Evolutionary conservation across 1,140 invertebrate genomes (phyloP).

Genomic region (Hyphantria cunea): DNA sequence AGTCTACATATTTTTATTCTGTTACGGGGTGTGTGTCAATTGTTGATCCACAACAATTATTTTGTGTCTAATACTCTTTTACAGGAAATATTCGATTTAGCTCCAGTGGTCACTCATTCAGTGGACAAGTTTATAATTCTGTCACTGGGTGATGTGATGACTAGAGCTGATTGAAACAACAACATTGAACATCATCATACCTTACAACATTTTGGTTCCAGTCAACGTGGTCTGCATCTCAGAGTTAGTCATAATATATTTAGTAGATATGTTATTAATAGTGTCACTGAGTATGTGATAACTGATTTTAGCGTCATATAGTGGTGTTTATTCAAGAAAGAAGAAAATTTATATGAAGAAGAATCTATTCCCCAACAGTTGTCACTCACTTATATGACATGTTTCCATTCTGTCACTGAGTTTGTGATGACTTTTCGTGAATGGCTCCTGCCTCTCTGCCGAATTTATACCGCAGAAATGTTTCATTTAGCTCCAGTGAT

Average conservation of each 20-base stretch:
- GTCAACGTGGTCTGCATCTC: too few relatives aligned
- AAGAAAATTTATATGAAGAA: too few relatives aligned
- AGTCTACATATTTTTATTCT: conserved; percentile 37
- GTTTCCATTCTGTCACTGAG: conserved; percentile 44
- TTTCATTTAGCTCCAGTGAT: conserved; percentile 14
- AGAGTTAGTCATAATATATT: too few relatives aligned
- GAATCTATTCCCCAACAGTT: not conserved
- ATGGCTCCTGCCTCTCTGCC: not conserved
- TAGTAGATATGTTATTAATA: conserved; percentile 31
- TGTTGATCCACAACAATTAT: not conserved
- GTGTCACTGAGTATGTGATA: too few relatives aligned
- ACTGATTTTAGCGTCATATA: too few relatives aligned
- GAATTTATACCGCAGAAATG: not conserved
- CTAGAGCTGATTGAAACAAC: too few relatives aligned
- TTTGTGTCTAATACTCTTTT: not conserved
- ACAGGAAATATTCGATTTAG: not conserved
- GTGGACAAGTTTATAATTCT: too few relatives aligned
- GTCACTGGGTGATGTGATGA: too few relatives aligned
- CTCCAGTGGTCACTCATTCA: too few relatives aligned
- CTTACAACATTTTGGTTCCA: too few relatives aligned
- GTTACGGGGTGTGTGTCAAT: conserved; percentile 40
- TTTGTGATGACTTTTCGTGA: conserved; percentile 13
- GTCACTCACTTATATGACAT: conserved; percentile 36
- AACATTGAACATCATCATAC: too few relatives aligned
- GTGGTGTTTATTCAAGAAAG: too few relatives aligned